Evolutionary conservation across 92 coral and sea anemone species (phyloP).

Genomic region (Parazoanthus darwini): DNA sequence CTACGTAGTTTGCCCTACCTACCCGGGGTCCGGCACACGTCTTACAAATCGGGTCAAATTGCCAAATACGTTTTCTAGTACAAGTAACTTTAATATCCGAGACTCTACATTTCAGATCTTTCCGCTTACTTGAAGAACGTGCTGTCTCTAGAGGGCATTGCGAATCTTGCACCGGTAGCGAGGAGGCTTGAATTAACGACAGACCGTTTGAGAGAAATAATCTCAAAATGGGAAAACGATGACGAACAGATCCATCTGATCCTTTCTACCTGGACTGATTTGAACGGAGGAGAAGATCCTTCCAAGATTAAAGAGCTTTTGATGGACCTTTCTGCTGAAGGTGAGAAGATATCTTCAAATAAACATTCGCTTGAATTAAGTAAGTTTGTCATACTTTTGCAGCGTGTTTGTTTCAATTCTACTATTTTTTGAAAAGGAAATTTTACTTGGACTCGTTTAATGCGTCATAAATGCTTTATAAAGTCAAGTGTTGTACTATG

Average conservation of each 20-base stretch:
- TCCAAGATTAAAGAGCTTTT: slow-evolving; percentile 5
- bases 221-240: background rate
- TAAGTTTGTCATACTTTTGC: too few relatives aligned
- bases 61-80: too few relatives aligned
- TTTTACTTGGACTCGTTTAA: too few relatives aligned
- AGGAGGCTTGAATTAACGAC: background rate
- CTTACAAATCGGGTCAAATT: too few relatives aligned
- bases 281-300: background rate
- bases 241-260: background rate
- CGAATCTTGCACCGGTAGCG: slow-evolving; percentile 13
- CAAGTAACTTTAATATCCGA: background rate
- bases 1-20: too few relatives aligned
- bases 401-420: too few relatives aligned
- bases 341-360: background rate
- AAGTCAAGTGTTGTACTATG: too few relatives aligned
- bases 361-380: too few relatives aligned
- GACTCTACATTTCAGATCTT: background rate
- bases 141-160: background rate
- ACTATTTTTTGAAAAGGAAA: too few relatives aligned
- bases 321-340: background rate
- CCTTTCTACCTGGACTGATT: background rate
- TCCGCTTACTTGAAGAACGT: background rate
- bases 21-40: too few relatives aligned
- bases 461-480: too few relatives aligned
- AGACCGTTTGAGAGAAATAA: slow-evolving; percentile 1